Base-by-base conservation (phyloP, 2,113 vertebrate genomes). In the Lota lota region DNA sequence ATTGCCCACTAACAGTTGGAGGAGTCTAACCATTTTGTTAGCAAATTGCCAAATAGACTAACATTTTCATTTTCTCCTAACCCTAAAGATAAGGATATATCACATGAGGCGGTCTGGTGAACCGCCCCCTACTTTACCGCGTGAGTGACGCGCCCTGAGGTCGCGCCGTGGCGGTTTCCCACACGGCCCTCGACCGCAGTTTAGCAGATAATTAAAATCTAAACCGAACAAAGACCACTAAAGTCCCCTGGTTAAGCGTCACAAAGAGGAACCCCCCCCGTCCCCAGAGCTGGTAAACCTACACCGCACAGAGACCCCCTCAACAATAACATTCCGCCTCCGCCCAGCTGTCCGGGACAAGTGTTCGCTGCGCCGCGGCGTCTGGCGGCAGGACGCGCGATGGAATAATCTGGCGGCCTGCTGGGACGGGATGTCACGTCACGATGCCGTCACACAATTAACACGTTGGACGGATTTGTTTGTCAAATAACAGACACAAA, bases 191-290 rank as follows among this genome's bases (percentile, higher is more conserved):
- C 78, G 70, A 83, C 76, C 80, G 70, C 88, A 91, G 87, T 93
- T 93, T 93, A 92, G 87, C 92, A 69, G 90, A 91, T 92, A 92
- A 92, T 93, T 91, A 92, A 93, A 91, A 86, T 86, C 73, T 89
- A 90, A 91, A 87, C 82, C 66, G 57, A 86, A 86, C 88, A 88
- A 88, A 88, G 86, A 77, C 65, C 75, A 60, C 70, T 81, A 86
- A 47, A 89, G 83, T 72, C 82, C n/a, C 40, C 58, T 15, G 78
- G 78, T 85, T 88, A 83, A 90, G 87, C 82, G 86, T 58, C 80
- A 89, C 88, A 90, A 89, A 87, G 88, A 18, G 58, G 74, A 73
- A 50, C 78, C 76, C 76, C 59, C 79, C 57, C 82, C 83, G 81
- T 18, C 53, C 17, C 84, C 76, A 72, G 77, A 86, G 86, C 86